A percentile compares a stretch with the other conserved stretches of the same genome.
phyloP scores from a whole-genome alignment of 2,797 vertebrate genomes.

The Bradypus variegatus region DNA sequence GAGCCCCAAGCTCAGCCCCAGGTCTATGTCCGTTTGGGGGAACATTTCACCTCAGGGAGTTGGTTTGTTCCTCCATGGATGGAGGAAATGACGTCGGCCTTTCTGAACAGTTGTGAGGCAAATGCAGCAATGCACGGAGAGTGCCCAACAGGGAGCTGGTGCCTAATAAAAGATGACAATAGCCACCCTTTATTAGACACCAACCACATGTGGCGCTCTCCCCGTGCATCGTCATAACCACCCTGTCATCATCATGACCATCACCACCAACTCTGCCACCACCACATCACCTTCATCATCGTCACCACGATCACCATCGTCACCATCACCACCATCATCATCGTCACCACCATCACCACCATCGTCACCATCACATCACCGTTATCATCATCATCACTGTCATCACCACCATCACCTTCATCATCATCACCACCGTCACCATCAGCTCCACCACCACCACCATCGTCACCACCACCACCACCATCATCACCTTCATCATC shows the following conservation, averaged over 20 bases:
- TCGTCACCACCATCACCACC: fast-evolving
- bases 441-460: too few relatives aligned
- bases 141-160: fast-evolving
- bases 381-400: too few relatives aligned
- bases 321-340: fast-evolving
- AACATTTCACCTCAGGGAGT: fast-evolving
- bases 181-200: too few relatives aligned
- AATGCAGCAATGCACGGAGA: fast-evolving
- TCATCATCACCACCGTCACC: too few relatives aligned
- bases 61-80: fast-evolving
- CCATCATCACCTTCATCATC: background rate
- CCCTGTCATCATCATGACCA: fast-evolving
- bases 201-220: too few relatives aligned
- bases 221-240: too few relatives aligned
- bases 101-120: background rate
- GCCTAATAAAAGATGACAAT: background rate
- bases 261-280: too few relatives aligned
- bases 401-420: too few relatives aligned
- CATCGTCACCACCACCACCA: background rate
- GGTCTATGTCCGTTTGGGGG: fast-evolving
- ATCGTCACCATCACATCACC: fast-evolving
- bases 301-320: fast-evolving
- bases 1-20: too few relatives aligned
- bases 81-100: fast-evolving
- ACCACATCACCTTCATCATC: too few relatives aligned